These are phyloP conservation scores for Sitobion miscanthi DNA, from an alignment of 1,140 invertebrate species.

Conservation along the genomic window DNA sequence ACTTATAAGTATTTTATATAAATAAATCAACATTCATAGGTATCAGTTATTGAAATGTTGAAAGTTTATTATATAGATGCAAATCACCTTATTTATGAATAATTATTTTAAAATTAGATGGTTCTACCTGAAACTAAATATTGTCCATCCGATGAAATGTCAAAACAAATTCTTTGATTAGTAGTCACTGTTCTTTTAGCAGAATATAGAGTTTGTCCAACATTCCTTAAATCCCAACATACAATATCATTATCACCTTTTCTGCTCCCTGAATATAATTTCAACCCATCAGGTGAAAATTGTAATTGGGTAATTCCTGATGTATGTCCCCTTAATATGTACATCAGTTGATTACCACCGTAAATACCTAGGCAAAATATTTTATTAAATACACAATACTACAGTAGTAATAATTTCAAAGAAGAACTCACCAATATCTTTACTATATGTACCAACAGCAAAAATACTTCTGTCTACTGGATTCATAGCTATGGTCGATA, in stretches of 20 bases:
- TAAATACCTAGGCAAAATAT: conserved; percentile 51
- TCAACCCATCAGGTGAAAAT: conserved; percentile 81
- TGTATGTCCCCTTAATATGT: conserved; percentile 70
- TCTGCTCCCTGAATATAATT: conserved; percentile 83
- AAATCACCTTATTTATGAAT: background rate
- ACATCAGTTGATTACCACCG: conserved; percentile 67
- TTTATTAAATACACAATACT: conserved; percentile 29
- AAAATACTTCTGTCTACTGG: conserved; percentile 67
- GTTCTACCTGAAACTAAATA: conserved; percentile 72
- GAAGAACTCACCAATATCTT: conserved; percentile 70
- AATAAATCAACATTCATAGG: background rate
- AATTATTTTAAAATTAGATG: background rate
- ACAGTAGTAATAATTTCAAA: background rate
- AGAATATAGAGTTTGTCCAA: conserved; percentile 75
- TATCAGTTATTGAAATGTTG: background rate
- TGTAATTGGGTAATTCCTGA: conserved; percentile 88
- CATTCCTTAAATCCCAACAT: conserved; percentile 91
- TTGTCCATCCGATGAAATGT: conserved; percentile 72
- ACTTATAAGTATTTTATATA: conserved; percentile 38
- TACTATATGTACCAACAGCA: conserved; percentile 81
- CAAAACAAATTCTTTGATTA: conserved; percentile 94
- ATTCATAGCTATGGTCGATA: conserved; percentile 74
- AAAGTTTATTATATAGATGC: background rate
- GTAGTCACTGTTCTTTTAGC: conserved; percentile 76
- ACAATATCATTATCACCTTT: conserved; percentile 77